A percentile compares a stretch with the other conserved stretches of the same genome.
phyloP scores from a whole-genome alignment of 2,113 vertebrate genomes.

The Anser brachyrhynchus region DNA sequence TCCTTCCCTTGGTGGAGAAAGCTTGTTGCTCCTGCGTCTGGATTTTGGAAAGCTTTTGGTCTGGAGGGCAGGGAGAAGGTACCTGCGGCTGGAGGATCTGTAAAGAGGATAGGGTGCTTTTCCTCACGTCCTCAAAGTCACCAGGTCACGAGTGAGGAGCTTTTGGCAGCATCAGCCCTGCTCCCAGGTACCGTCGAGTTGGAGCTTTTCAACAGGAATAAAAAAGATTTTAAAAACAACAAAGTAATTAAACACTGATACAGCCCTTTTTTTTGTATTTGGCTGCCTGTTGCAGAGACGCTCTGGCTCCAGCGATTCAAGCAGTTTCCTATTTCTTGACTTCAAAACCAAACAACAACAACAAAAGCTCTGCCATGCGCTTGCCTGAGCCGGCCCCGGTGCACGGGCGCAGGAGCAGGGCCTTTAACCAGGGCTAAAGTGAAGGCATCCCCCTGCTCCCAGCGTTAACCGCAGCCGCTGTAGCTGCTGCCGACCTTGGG shows the following conservation, averaged over 20 bases:
- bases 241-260: constrained; percentile 5
- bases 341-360: background rate
- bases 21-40: background rate
- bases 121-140: background rate
- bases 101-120: background rate
- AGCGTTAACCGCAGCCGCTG: background rate
- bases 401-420: background rate
- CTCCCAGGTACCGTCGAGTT: background rate
- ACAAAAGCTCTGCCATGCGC: background rate
- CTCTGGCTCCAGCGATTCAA: constrained; percentile 57
- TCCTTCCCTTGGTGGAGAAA: background rate
- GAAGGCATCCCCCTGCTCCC: background rate
- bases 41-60: background rate
- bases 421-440: background rate
- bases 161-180: background rate
- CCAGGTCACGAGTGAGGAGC: background rate
- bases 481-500: accelerated
- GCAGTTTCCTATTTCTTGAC: constrained; percentile 33
- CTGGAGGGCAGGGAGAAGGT: background rate
- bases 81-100: accelerated
- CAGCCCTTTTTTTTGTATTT: background rate
- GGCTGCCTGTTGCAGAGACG: constrained; percentile 7
- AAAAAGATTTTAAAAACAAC: background rate
- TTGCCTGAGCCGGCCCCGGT: accelerated
- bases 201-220: background rate